phyloP scores from a whole-genome alignment of 1,140 invertebrate genomes.

The Panagrolaimus sp. region DNA sequence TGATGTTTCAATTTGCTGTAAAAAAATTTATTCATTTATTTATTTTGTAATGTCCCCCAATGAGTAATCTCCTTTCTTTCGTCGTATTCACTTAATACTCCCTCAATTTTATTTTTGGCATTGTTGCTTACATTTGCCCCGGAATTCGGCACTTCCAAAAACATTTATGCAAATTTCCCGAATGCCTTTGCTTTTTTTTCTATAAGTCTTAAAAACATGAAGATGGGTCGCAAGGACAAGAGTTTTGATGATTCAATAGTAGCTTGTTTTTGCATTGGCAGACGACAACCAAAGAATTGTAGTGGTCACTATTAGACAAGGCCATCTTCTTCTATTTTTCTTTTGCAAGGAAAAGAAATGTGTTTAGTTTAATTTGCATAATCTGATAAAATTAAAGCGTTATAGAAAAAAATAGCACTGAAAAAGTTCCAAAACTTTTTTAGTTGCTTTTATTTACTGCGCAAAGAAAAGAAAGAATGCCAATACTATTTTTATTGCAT shows the following conservation, averaged over 20 bases:
- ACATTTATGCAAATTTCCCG: conserved; percentile 14
- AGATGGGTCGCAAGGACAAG: background rate
- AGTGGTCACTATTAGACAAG: too few relatives aligned
- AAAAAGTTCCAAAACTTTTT: background rate
- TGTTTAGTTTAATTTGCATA: conserved; percentile 23
- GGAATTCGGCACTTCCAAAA: conserved; percentile 6
- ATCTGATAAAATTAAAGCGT: conserved; percentile 22
- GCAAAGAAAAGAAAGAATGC: too few relatives aligned
- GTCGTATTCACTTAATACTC: background rate
- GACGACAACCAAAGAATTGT: too few relatives aligned
- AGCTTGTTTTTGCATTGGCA: too few relatives aligned
- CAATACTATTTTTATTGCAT: too few relatives aligned
- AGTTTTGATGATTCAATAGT: conserved; percentile 13
- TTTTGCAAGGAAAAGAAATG: background rate
- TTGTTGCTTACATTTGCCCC: conserved; percentile 1
- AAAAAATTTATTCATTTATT: conserved; percentile 17
- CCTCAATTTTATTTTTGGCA: too few relatives aligned
- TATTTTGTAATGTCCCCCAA: background rate
- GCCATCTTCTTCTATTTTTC: too few relatives aligned
- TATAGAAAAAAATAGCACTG: background rate
- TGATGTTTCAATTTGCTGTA: conserved; percentile 28
- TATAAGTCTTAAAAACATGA: conserved; percentile 1
- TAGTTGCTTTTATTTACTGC: background rate
- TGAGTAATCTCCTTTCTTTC: background rate
- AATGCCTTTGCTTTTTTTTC: background rate